Evolutionary conservation across 2,113 vertebrate genomes (phyloP).

Genomic region (Notothenia coriiceps): DNA sequence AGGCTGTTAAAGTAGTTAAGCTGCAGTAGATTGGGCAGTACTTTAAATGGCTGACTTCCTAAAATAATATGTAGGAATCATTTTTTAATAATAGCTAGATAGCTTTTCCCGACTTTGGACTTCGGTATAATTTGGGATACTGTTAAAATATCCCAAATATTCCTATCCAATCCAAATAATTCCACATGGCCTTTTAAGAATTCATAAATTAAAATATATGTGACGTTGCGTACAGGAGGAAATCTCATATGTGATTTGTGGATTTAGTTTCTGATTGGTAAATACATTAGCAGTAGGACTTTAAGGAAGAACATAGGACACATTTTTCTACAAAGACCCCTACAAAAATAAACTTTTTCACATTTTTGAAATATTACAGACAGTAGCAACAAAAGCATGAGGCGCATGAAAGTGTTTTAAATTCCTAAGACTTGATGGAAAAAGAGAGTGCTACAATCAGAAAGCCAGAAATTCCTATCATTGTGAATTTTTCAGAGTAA

Average conservation of each 20-base stretch:
- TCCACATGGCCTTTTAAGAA: background rate
- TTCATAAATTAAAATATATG: background rate
- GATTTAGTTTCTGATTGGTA: slow-evolving; percentile 18
- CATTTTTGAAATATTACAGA: slow-evolving; percentile 25
- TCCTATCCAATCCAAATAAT: background rate
- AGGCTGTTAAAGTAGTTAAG: slow-evolving; percentile 52
- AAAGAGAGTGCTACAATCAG: slow-evolving; percentile 64
- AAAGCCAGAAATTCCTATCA: slow-evolving; percentile 70
- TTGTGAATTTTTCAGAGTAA: slow-evolving; percentile 51
- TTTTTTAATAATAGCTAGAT: slow-evolving; percentile 19
- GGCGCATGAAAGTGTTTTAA: slow-evolving; percentile 39
- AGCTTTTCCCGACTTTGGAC: slow-evolving; percentile 16
- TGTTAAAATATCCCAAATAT: slow-evolving; percentile 6
- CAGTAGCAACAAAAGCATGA: slow-evolving; percentile 44
- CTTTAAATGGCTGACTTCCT: slow-evolving; percentile 32
- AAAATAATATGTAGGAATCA: slow-evolving; percentile 16
- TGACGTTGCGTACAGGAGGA: background rate
- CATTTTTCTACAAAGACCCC: slow-evolving; percentile 5
- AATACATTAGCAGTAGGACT: slow-evolving; percentile 22
- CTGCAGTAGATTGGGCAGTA: slow-evolving; percentile 19
- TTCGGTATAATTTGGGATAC: background rate
- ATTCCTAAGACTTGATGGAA: slow-evolving; percentile 47
- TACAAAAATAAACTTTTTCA: slow-evolving; percentile 20
- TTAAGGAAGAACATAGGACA: slow-evolving; percentile 2
- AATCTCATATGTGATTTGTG: background rate